Evolutionary conservation across 2,113 vertebrate genomes (phyloP).

Genomic region (Daphoenositta chrysoptera): DNA sequence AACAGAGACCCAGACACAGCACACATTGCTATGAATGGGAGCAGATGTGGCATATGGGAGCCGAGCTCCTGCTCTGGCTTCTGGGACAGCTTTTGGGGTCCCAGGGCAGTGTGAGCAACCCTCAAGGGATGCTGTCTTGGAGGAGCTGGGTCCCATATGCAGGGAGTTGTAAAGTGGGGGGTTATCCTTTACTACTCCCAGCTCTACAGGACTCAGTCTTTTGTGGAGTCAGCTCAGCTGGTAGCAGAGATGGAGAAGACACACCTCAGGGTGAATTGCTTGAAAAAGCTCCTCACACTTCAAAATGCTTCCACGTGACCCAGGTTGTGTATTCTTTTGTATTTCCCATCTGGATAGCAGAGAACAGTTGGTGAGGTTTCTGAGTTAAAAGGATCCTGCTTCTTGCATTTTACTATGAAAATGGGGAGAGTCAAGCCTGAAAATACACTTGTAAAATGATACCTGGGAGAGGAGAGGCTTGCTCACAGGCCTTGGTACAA

Average conservation of each 20-base stretch:
- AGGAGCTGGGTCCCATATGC: background rate
- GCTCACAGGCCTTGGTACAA: background rate
- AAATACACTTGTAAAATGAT: background rate
- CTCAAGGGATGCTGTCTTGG: background rate
- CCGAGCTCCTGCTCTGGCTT: background rate
- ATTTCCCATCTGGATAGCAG: background rate
- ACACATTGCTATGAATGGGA: background rate
- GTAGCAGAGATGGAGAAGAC: background rate
- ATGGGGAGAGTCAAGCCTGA: background rate
- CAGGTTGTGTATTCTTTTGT: no score
- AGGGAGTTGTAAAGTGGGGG: background rate
- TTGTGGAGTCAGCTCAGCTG: background rate
- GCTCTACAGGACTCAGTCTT: background rate
- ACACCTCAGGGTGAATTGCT: background rate
- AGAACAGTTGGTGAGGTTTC: background rate
- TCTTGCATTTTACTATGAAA: background rate
- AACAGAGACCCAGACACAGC: background rate
- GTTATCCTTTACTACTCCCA: background rate
- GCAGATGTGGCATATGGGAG: background rate
- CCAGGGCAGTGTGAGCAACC: background rate
- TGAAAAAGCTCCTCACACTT: background rate
- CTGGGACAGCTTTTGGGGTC: fast-evolving
- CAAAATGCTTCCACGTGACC: fast-evolving
- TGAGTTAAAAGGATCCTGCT: background rate
- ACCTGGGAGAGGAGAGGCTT: background rate